phyloP scores from a whole-genome alignment of 2,797 vertebrate species.

The Pristis pectinata region DNA sequence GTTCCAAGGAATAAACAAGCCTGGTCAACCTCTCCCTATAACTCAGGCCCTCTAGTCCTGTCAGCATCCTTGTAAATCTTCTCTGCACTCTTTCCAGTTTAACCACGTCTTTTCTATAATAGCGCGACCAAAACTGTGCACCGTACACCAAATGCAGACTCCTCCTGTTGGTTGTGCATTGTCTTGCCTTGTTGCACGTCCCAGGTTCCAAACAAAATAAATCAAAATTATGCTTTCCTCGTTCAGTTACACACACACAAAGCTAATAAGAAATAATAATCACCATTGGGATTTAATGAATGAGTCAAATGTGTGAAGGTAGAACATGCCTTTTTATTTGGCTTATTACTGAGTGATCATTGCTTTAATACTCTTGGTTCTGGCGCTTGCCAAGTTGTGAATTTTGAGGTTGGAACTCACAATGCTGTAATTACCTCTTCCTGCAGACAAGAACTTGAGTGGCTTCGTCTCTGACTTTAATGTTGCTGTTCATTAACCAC shows the following conservation, averaged over 20 bases:
- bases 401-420: slow-evolving; percentile 20
- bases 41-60: no score
- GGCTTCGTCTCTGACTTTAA: slow-evolving; percentile 1
- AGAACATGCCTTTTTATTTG: neutral
- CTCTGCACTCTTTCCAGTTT: no score
- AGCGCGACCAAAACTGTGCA: no score
- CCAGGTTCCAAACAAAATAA: no score
- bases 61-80: no score
- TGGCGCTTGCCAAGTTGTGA: neutral
- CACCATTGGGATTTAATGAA: neutral
- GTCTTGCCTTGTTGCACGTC: no score
- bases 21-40: no score
- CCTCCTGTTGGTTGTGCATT: no score
- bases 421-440: slow-evolving; percentile 24
- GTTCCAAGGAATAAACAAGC: no score
- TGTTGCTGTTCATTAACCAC: neutral
- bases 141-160: no score
- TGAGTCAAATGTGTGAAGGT: neutral
- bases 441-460: neutral
- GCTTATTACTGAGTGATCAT: slow-evolving; percentile 4
- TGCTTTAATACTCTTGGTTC: neutral
- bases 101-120: no score
- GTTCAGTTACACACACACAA: neutral
- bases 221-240: no score
- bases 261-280: neutral